Evolutionary conservation across 1,140 invertebrate genomes (phyloP), one percentile per base, ranked within the genome.

Genomic region (Battus philenor): DNA sequence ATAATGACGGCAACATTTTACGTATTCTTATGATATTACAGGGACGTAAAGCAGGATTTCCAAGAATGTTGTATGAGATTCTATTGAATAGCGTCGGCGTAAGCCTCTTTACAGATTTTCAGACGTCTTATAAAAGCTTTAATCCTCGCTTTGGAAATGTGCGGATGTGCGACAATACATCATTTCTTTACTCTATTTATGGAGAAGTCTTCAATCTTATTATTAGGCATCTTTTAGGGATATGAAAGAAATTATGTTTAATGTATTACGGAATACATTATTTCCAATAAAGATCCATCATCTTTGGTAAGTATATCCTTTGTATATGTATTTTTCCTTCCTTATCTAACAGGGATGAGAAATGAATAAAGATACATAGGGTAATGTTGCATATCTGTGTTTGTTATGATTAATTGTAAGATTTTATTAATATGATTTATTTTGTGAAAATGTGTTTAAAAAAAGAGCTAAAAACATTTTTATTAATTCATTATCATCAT

Each of bases 31-130:
- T 57, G 32, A 54, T 54, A 61, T 63, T 60, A 59, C 50, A 53
- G 41, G 46, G 46, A 58, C 47, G 56, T 60, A 62, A 62, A 65
- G 47, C 48, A 47, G 59, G 53, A 73, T 69, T 52, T 62, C 47
- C 27, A 13, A 61, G 55, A 63, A 73, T 69, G 62, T 68, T 72
- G 73, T 67, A 73, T 62, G 59, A 65, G 60, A 51, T 65, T 60
- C 59, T 65, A 61, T 69, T 74, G 55, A 75, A 67, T 61, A 62
- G 43, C 46, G 59, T 53, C 62, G 51, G 61, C 54, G 55, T 70
- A 76, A 74, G 64, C 72, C 57, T 70, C 70, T 68, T 71, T 73
- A 50, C 63, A 74, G 68, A 73, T 75, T 78, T 67, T 62, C 65
- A 58, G 60, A 54, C 60, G 61, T 70, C 63, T 67, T 68, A 61